Base-by-base conservation (phyloP, 2,113 vertebrate species). In the Phalacrocorax aristotelis region DNA sequence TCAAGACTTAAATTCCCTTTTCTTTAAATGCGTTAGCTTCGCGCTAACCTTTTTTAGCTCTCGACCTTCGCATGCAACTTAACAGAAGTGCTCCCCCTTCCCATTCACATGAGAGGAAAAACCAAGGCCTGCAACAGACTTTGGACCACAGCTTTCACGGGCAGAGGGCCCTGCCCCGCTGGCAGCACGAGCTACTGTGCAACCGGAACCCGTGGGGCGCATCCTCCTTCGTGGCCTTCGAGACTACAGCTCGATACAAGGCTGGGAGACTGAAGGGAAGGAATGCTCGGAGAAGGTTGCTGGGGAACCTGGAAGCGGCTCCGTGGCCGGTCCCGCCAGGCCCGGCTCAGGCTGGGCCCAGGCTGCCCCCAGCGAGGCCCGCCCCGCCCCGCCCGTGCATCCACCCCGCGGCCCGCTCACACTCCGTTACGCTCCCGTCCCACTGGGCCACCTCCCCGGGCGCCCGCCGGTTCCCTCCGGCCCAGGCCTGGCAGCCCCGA, bases 191-290 rank as follows among this genome's bases (percentile, higher is more conserved):
- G 14, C n/a, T 26, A 14, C 42, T 1, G 20, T 1, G 23, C 11
- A 10, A 27, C 12, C 0, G 9, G 36, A 68, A 61, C 13, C 48
- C 7, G 13, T 2, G 1, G 21, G 23, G 38, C 15, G 6, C 0
- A 1, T 13, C 27, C 55, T 54, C 11, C 55, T 71, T 48, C 8
- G 1, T 0, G 14, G 87, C 26, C 15, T 51, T 21, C 52, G 29
- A 20, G 66, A 15, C 57, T 5, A 34, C 15, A 23, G 16, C 12
- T 1, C 32, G 6, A 34, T 2, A 16, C 13, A 58, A 19, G 0
- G 16, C 32, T 4, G 10, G 13, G 29, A n/a, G 15, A 66, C 6
- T 5, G 40, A 38, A 15, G 29, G 17, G 26, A 74, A 70, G 1
- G 13, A 60, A 32, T 49, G 34, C 4, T n/a, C 23, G 3, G 4